These are phyloP conservation scores for Gnathonemus longibarbis DNA, from an alignment of 2,113 vertebrate species.

Conservation along the genomic window DNA sequence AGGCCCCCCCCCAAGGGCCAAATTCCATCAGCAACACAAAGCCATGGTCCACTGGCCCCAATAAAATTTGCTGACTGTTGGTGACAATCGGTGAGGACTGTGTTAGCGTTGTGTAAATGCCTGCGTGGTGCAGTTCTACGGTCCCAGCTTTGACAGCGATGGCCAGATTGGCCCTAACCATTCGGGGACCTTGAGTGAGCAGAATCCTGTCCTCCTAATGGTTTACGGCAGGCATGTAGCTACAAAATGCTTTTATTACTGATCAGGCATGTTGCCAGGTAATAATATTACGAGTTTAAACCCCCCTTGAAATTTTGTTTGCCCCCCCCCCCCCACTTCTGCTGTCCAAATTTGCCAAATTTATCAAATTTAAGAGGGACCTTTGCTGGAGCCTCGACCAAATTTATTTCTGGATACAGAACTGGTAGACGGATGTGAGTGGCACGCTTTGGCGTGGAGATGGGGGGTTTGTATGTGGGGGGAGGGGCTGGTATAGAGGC, in stretches of 20 bases:
- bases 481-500: constrained; percentile 14
- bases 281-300: background rate
- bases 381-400: background rate
- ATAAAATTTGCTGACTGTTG: no score
- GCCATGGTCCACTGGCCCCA: no score
- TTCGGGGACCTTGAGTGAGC: background rate
- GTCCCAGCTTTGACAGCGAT: background rate
- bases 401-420: background rate
- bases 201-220: background rate
- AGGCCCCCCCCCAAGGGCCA: background rate
- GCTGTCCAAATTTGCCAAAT: background rate
- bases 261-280: background rate
- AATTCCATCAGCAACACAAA: background rate
- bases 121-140: background rate
- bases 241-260: background rate
- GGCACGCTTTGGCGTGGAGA: background rate
- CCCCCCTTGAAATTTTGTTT: background rate
- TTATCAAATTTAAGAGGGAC: background rate
- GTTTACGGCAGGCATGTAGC: background rate
- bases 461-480: background rate
- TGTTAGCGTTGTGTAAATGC: background rate
- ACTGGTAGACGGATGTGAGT: background rate
- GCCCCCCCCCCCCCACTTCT: background rate
- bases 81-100: background rate
- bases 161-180: background rate